Evolutionary conservation across 1,140 invertebrate species (phyloP), one percentile per base, ranked within the genome.

Genomic region (Polyergus mexicanus): DNA sequence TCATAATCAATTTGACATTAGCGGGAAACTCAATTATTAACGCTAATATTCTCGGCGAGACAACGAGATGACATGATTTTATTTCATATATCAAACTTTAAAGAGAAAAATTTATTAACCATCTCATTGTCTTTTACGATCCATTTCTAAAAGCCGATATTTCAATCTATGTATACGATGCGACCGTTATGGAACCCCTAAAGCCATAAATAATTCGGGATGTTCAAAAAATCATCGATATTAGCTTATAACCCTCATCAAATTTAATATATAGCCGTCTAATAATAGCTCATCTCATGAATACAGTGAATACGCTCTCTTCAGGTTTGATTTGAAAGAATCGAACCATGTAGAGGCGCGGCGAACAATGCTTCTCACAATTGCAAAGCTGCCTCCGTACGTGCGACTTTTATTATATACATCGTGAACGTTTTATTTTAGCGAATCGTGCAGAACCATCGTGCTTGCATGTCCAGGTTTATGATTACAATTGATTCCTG

Each of bases 401-500:
- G 60, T 41, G 62, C 72, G 58, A 65, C 47, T 66, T 84, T 83
- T 72, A 84, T 84, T 84, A 77, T 22, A 66, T 78, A 28, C 32
- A 69, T 44, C 35, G 32, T 41, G 58, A 56, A 65, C 47, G 60
- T 44, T 65, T 84, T 77, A 75, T 63, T 84, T 84, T 65, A 51
- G 16, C 35, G 72, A 63, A n/a, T 62, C 71, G 56, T 35, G 81
- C 32, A 47, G 72, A 84, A 76, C 22, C 16, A 60, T 65, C 38
- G 47, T 41, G 22, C 81, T 84, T 77, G 71, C 81, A 83, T 83
- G 71, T 83, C 68, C 68, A 41, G 62, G 76, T 75, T 88, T 74
- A 88, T 74, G 86, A 84, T 85, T 62, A 76, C 76, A 84, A 88
- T 88, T 88, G 88, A 89, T 89, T 88, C 60, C 68, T 44, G 47